Base-by-base conservation (phyloP, 1,140 invertebrate genomes). In the Atta colombica region DNA sequence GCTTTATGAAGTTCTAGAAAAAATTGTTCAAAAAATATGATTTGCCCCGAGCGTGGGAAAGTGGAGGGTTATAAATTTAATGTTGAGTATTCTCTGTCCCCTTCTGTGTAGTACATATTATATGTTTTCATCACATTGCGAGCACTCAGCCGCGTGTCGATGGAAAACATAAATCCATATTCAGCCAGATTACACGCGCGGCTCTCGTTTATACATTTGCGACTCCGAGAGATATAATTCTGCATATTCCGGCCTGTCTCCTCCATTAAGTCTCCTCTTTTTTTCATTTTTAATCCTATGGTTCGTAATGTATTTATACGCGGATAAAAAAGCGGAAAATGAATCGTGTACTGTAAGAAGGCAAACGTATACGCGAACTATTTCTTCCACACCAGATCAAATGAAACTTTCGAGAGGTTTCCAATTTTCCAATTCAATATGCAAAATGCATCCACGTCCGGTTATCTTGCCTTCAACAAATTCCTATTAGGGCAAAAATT, bases 141-240 rank as follows among this genome's bases (percentile, higher is more conserved):
- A 68, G 75, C 82, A 55, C 63, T 58, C 87, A 31, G 45, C 53
- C 51, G 68, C 72, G 58, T 84, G 72, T 84, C 88, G 88, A 90
- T 90, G 80, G 51, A 87, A 90, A 87, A 68, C 77, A 85, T 85
- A 90, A 85, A 90, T 90, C 74, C 88, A 90, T 89, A 90, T 90
- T 89, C 88, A 87, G 66, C 89, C 85, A 89, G 89, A 90, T 90
- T 90, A 87, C 88, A 90, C 88, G 53, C 63, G 85, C 72, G 80
- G 25, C 72, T 82, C 72, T 87, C 78, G 85, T 89, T 84, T 84
- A 87, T 45, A 80, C 63, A 74, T 55, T 75, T 63, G 87, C 71
- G 72, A 72, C 77, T 87, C 25, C 16, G 58, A 21, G 53, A 60
- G 69, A 60, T 77, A 90, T 87, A 72, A 80, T 86, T 90, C 77